A percentile compares a stretch with the other conserved stretches of the same genome.
phyloP scores from a whole-genome alignment of 2,113 vertebrate species.

The Chaetops frenatus region DNA sequence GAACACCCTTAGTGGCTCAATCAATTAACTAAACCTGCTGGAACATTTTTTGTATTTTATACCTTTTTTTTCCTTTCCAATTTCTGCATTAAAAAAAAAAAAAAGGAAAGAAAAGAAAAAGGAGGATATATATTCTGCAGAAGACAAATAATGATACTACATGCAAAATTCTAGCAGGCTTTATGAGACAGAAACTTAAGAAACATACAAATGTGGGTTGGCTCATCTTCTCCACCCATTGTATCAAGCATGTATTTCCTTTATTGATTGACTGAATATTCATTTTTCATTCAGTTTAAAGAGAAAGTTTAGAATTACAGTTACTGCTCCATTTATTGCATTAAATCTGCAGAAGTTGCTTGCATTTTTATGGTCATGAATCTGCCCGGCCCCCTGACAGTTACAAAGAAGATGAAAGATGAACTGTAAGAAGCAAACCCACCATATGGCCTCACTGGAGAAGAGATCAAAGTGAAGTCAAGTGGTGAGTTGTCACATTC shows the following conservation, averaged over 20 bases:
- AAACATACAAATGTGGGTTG: fast-evolving
- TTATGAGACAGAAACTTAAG: neutral
- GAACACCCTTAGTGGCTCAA: neutral
- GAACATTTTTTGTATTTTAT: neutral
- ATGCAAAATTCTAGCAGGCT: neutral
- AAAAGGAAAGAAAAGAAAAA: neutral
- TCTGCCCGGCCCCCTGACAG: neutral
- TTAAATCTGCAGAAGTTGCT: neutral
- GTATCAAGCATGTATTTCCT: neutral
- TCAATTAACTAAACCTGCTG: neutral
- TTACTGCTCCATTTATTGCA: neutral
- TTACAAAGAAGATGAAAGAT: neutral
- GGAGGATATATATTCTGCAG: neutral
- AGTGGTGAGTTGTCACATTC: neutral
- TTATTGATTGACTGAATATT: neutral
- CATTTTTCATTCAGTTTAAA: neutral
- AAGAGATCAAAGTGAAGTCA: neutral
- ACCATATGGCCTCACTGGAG: neutral
- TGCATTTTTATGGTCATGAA: neutral
- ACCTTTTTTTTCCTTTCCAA: neutral
- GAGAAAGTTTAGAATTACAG: neutral
- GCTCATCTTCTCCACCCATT: neutral
- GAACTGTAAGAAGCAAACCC: neutral
- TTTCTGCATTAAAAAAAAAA: neutral
- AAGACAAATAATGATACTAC: neutral